phyloP scores from a whole-genome alignment of 2,888 invertebrate genomes.

The Mimumesa dahlbomi region DNA sequence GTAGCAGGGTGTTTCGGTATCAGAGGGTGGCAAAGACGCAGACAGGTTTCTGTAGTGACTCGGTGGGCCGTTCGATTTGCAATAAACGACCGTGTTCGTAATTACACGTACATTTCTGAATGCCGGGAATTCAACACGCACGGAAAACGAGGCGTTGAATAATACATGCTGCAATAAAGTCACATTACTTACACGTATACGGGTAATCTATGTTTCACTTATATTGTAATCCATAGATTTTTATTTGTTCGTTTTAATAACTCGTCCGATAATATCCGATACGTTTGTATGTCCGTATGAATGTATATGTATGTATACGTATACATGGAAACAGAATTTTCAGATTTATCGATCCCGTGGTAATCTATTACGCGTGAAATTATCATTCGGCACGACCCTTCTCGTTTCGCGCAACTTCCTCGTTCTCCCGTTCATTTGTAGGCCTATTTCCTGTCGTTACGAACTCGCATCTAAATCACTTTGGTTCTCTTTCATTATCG shows the following conservation, averaged over 20 bases:
- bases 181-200: slow-evolving; percentile 62
- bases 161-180: slow-evolving; percentile 69
- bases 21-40: slow-evolving; percentile 29
- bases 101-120: slow-evolving; percentile 53
- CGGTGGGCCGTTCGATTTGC: slow-evolving; percentile 34
- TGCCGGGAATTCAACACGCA: slow-evolving; percentile 52
- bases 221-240: slow-evolving; percentile 44
- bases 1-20: slow-evolving; percentile 23
- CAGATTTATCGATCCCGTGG: slow-evolving; percentile 40
- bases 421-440: background rate
- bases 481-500: slow-evolving; percentile 42
- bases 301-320: slow-evolving; percentile 11
- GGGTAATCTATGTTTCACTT: slow-evolving; percentile 45
- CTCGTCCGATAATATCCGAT: too few relatives aligned
- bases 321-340: slow-evolving; percentile 5
- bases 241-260: too few relatives aligned
- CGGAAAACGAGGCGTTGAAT: slow-evolving; percentile 63
- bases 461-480: slow-evolving; percentile 25
- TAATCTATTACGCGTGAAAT: slow-evolving; percentile 25
- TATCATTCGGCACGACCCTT: slow-evolving; percentile 7
- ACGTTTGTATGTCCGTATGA: too few relatives aligned
- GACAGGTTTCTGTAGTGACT: slow-evolving; percentile 5
- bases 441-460: background rate
- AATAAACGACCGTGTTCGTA: slow-evolving; percentile 59
- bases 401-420: slow-evolving; percentile 5